Percentiles rank a stretch among this genome's conserved stretches.
These are phyloP conservation scores for Venusia cambrica DNA, from an alignment of 2,888 invertebrate species.

Conservation along the genomic window DNA sequence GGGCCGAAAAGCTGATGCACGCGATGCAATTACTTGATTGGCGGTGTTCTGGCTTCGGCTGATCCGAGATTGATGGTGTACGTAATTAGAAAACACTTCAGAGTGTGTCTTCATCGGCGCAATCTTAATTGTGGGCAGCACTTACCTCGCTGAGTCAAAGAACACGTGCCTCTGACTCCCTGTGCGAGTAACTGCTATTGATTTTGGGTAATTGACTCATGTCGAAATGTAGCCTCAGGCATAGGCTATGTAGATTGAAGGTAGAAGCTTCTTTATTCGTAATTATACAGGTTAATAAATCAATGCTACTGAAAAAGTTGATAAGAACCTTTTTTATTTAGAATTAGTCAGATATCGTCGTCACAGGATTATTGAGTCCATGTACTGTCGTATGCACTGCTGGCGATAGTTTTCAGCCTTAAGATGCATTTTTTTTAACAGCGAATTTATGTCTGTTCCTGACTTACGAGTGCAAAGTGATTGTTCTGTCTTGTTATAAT, in stretches of 20 bases:
- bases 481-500: too few species aligned
- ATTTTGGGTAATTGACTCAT: constrained; percentile 41
- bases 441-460: too few species aligned
- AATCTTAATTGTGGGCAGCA: constrained; percentile 78
- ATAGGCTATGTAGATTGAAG: constrained; percentile 1
- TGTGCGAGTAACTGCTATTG: constrained; percentile 35
- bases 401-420: too few species aligned
- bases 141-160: constrained; percentile 74
- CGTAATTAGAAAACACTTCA: constrained; percentile 81
- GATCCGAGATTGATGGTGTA: constrained; percentile 75
- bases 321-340: too few species aligned
- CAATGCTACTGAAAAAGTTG: too few species aligned
- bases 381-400: too few species aligned
- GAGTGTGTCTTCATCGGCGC: constrained; percentile 75
- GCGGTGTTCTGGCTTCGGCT: constrained; percentile 72
- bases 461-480: too few species aligned
- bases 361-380: too few species aligned
- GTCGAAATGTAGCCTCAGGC: constrained; percentile 34
- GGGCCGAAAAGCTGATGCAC: constrained; percentile 80
- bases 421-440: too few species aligned
- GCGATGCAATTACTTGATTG: constrained; percentile 82
- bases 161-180: constrained; percentile 56
- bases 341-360: too few species aligned
- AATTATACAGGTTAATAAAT: background rate
- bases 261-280: background rate